Conservation (phyloP, 2,797 vertebrate genomes). For the Rhinichthys osculus region DNA sequence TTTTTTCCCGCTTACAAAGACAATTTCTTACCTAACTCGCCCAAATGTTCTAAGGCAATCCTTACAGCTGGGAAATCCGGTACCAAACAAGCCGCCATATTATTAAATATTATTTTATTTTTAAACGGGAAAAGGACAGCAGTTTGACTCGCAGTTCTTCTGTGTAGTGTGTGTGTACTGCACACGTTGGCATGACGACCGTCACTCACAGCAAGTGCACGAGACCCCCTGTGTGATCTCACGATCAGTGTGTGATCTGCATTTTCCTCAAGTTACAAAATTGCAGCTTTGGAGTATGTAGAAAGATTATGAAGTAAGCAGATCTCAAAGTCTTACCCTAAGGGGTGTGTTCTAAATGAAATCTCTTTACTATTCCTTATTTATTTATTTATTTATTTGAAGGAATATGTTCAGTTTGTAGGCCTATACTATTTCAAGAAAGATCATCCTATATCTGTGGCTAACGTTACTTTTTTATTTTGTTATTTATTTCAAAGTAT, state of each 20-base stretch:
- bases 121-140: not conserved
- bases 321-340: not conserved
- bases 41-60: constrained; percentile 72
- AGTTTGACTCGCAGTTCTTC: not conserved
- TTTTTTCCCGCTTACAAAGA: not conserved
- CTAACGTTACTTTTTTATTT: too few species aligned
- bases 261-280: not conserved
- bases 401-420: not conserved
- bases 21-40: constrained; percentile 68
- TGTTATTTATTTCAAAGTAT: too few species aligned
- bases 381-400: not conserved
- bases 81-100: constrained; percentile 71
- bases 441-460: too few species aligned
- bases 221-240: too few species aligned
- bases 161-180: constrained; percentile 9
- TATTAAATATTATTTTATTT: not conserved
- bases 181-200: constrained; percentile 42
- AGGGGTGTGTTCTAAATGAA: not conserved
- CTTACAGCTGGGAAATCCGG: constrained; percentile 74
- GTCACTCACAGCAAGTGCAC: not conserved
- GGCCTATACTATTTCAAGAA: too few species aligned
- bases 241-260: too few species aligned
- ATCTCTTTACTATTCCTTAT: not conserved
- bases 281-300: not conserved
- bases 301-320: not conserved